A percentile compares a stretch with the other conserved stretches of the same genome.
Conservation (phyloP, 2,888 invertebrate genomes). For the Heliconius charithonia region DNA sequence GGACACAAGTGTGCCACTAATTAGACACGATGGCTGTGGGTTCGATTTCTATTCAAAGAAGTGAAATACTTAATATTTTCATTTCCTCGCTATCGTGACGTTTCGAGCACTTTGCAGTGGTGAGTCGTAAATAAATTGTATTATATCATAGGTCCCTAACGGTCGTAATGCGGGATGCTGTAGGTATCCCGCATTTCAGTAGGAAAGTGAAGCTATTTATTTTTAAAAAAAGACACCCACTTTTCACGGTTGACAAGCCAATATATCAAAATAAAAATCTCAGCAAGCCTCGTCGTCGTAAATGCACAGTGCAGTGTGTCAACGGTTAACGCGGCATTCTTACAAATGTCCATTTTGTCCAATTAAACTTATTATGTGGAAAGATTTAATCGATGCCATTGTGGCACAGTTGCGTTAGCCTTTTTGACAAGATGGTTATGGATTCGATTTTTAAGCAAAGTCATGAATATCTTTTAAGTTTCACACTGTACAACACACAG, state of each 20-base stretch:
- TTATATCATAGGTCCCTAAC: too few relatives aligned
- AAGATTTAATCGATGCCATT: neutral
- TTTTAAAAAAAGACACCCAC: neutral
- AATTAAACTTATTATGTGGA: neutral
- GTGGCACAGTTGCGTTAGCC: neutral
- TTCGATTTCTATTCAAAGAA: too few relatives aligned
- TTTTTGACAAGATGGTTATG: neutral
- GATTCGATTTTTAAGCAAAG: neutral
- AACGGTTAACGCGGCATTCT: constrained; percentile 6
- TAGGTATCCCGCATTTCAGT: too few relatives aligned
- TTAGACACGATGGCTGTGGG: too few relatives aligned
- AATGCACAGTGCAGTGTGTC: neutral
- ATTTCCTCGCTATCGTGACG: neutral
- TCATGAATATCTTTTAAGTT: neutral
- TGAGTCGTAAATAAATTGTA: too few relatives aligned
- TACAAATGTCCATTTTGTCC: constrained; percentile 1
- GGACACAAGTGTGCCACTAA: too few relatives aligned
- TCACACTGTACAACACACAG: too few relatives aligned
- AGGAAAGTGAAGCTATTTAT: neutral
- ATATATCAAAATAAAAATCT: neutral
- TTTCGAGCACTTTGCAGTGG: too few relatives aligned
- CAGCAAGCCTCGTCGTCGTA: neutral
- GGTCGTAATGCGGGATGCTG: too few relatives aligned
- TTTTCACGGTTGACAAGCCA: neutral
- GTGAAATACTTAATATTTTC: neutral